Evolutionary conservation across 2,797 vertebrate genomes (phyloP), one percentile per base, ranked within the genome.

Genomic region (Danio aesculapii): DNA sequence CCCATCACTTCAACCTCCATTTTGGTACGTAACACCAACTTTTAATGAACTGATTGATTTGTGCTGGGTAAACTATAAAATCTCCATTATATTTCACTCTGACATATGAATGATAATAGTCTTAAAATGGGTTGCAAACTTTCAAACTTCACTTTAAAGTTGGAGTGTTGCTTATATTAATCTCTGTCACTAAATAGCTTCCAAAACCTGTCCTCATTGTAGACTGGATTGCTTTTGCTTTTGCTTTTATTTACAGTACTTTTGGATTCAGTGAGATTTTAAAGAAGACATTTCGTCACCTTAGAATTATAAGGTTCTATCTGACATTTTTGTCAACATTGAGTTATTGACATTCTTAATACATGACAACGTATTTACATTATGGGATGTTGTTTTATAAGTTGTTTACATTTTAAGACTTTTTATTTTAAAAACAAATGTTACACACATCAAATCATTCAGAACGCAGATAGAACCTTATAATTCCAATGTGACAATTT

Each of bases 111-210:
- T 14, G 8, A 39, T 44, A 66, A 66, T 66, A 5, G 16, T 44
- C 19, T n/a, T 66, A 17, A 49, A 49, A 67, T 49, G 44, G 4
- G 10, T 64, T 49, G 17, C 30, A 30, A 67, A 14, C 44, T 47
- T 49, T 10, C 30, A 30, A 67, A 14, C 44, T 47, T 49, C 10
- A 47, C 64, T 66, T n/a, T 46, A 66, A 64, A 46, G 63, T 67
- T 67, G 17, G 6, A 5, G 11, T 68, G 44, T 68, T 46, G 12
- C 19, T 19, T 50, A 46, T 12, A 50, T 49, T 68, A 19, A 50
- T 68, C 46, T 44, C 19, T 68, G 64, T 21, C 46, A 21, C 12
- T 30, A 67, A 67, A 64, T 64, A 10, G 16, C 62, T 64, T 16
- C 41, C 9, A 64, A n/a, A 66, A 66, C 10, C 11, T 2, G 10